A percentile compares a stretch with the other conserved stretches of the same genome.
Conservation (phyloP, 2,888 invertebrate species). For the Cactoblastis cactorum region DNA sequence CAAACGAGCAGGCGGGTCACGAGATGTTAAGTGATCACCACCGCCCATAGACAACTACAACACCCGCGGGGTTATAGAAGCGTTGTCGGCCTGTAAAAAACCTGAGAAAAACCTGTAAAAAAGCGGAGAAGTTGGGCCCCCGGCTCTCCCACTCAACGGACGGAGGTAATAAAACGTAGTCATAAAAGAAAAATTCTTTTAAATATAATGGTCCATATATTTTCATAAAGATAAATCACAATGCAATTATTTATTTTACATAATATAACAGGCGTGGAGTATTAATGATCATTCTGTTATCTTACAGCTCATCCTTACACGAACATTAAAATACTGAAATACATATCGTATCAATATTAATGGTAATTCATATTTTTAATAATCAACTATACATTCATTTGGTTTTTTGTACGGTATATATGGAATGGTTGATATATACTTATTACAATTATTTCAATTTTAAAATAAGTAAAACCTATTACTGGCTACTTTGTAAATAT, state of each 20-base stretch:
- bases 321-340: constrained; percentile 14
- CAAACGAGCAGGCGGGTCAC: no score
- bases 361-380: constrained; percentile 9
- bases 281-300: constrained; percentile 38
- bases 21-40: no score
- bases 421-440: constrained; percentile 8
- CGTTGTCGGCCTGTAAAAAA: no score
- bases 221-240: constrained; percentile 75
- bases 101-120: no score
- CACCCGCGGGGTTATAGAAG: no score
- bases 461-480: not conserved
- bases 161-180: not conserved
- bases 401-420: constrained; percentile 9
- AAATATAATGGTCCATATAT: constrained; percentile 74
- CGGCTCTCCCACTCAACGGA: not conserved
- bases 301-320: constrained; percentile 13
- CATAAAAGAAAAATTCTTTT: constrained; percentile 39
- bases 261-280: constrained; percentile 55
- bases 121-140: no score
- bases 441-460: not conserved
- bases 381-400: constrained; percentile 6
- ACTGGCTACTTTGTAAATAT: not conserved
- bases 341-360: not conserved
- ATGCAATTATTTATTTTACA: constrained; percentile 61
- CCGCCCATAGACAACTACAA: no score